A percentile compares a stretch with the other conserved stretches of the same genome.
Conservation (phyloP, 2,113 vertebrate genomes). For the Myotis brandtii region DNA sequence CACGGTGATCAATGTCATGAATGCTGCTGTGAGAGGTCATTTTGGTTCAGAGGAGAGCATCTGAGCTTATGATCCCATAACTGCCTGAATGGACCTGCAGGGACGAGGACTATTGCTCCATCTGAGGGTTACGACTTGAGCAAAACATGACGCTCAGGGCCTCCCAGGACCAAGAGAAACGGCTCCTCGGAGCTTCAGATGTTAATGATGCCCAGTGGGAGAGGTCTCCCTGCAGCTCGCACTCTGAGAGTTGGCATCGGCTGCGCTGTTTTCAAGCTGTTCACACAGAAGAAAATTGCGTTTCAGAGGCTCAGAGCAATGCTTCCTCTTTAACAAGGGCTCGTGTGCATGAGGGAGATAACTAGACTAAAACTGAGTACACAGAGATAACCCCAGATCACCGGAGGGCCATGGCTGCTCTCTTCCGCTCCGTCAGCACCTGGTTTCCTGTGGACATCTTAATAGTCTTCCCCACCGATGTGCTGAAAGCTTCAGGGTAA, state of each 20-base stretch:
- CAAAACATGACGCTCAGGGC: background rate
- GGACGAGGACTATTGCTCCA: background rate
- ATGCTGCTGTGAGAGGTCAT: background rate
- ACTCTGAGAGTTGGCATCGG: conserved; percentile 46
- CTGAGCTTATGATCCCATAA: background rate
- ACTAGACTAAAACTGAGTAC: background rate
- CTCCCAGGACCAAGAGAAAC: background rate
- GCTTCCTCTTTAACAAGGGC: background rate
- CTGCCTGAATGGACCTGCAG: background rate
- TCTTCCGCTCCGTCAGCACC: background rate
- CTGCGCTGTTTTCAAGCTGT: conserved; percentile 2
- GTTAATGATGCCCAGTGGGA: conserved; percentile 7
- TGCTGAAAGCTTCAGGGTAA: background rate
- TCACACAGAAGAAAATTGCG: background rate
- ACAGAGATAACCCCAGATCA: background rate
- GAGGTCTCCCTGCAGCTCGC: conserved; percentile 44
- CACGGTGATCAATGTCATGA: background rate
- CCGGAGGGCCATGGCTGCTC: background rate
- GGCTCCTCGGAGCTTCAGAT: background rate
- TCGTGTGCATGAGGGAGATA: background rate
- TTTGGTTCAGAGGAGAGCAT: conserved; percentile 31
- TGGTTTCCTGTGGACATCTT: background rate
- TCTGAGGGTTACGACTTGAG: background rate
- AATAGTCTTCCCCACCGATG: background rate
- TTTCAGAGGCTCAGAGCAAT: conserved; percentile 4